Evolutionary conservation across 2,113 vertebrate species (phyloP).

Genomic region (Spea bombifrons): DNA sequence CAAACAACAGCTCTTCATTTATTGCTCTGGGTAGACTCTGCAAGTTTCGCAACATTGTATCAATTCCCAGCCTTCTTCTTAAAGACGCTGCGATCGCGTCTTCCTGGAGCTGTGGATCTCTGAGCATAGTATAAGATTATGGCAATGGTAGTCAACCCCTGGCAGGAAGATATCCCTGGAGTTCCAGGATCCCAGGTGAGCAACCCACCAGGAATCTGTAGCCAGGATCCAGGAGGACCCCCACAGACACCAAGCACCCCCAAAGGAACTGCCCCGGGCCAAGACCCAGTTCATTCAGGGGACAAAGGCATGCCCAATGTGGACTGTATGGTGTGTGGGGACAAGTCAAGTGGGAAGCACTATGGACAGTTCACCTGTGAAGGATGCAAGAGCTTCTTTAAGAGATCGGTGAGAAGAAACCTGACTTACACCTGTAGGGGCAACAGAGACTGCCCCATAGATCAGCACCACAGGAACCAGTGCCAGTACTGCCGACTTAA

Average conservation of each 20-base stretch:
- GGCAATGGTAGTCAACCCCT: conserved; percentile 82
- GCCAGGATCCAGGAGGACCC: conserved; percentile 71
- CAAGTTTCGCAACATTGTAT: background rate
- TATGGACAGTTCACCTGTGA: conserved; percentile 84
- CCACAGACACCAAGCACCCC: conserved; percentile 60
- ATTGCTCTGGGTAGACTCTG: conserved; percentile 2
- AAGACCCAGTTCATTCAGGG: conserved; percentile 69
- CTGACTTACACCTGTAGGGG: conserved; percentile 81
- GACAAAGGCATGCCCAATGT: conserved; percentile 72
- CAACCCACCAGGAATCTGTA: conserved; percentile 71
- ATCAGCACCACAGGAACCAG: conserved; percentile 84
- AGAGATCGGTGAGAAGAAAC: conserved; percentile 80
- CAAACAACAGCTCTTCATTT: background rate
- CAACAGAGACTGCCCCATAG: conserved; percentile 79
- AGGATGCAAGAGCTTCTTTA: conserved; percentile 87
- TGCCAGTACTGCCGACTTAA: conserved; percentile 82
- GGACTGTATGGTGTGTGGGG: conserved; percentile 84
- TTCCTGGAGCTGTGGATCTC: conserved; percentile 52
- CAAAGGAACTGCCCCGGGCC: conserved; percentile 70
- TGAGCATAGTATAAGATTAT: conserved; percentile 66
- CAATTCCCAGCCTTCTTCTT: too few relatives aligned
- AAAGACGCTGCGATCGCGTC: background rate
- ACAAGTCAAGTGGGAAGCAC: conserved; percentile 83
- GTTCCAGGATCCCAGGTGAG: conserved; percentile 62
- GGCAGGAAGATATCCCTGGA: conserved; percentile 78